Evolutionary conservation across 2,888 invertebrate species (phyloP), one percentile per base, ranked within the genome.

Genomic region (Cryptocheilus praepositus): DNA sequence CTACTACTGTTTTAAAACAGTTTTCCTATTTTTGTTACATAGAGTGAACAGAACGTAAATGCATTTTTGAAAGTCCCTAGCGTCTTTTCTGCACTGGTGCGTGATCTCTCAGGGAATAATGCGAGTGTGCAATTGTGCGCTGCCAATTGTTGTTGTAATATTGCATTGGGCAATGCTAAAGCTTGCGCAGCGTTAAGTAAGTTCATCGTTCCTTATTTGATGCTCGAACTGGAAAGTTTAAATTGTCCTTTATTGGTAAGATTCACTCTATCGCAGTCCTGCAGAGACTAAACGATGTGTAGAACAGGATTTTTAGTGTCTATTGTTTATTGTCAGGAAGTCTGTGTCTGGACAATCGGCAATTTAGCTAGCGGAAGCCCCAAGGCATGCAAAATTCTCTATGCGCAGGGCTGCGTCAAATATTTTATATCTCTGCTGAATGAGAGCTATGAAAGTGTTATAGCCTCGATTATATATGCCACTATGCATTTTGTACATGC

Each of bases 91-190:
- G 90, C 91, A 0, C 74, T 92, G 16, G 89, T 91, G 1, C 88
- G 91, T 19, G 92, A 92, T 79, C 76, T 92, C 16, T 62, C 87
- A 88, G 90, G 91, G 56, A 80, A 81, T n/a, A 88, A 91, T 71
- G 87, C 90, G 1, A 87, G 80, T n/a, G 86, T 90, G 53, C 91
- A 92, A 77, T 83, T 90, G 49, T 88, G 87, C 1, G 91, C 92
- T 0, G 90, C 90, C 0, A 90, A 90, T 19, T 92, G 92, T 74
- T 89, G 89, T 58, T 92, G 92, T 73, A 92, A 92, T 81, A 82
- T 92, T 59, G 89, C 92, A 0, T 84, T 92, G 0, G 91, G 90
- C 0, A 90, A 91, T 72, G 25, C 76, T 0, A 89, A 88, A 62
- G 88, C 89, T 0, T 90, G 91, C 60, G 58, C 77, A 0, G 71